Conservation (phyloP, 2,888 invertebrate species). For the Volucella zonaria region DNA sequence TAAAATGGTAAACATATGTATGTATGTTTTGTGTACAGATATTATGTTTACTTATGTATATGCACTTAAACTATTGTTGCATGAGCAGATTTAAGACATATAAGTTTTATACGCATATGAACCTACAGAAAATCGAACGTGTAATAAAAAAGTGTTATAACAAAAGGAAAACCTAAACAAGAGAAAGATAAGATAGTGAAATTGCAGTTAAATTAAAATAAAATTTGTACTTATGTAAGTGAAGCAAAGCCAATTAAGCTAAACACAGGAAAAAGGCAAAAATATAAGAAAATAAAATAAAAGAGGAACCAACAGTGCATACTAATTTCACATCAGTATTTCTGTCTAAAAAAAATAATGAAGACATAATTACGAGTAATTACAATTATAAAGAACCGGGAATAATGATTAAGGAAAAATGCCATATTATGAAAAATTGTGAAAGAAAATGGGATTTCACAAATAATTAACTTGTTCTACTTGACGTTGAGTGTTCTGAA, state of each 20-base stretch:
- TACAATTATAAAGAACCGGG: constrained; percentile 28
- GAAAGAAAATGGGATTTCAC: background rate
- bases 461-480: background rate
- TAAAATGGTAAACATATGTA: too few species aligned
- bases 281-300: constrained; percentile 26
- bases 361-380: constrained; percentile 44
- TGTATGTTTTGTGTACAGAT: too few species aligned
- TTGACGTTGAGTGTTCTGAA: too few species aligned
- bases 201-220: constrained; percentile 3
- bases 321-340: constrained; percentile 28
- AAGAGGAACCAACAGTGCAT: constrained; percentile 21
- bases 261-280: constrained; percentile 20
- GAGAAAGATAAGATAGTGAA: constrained; percentile 5
- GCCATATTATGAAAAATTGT: background rate
- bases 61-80: too few species aligned
- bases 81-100: too few species aligned
- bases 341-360: constrained; percentile 18
- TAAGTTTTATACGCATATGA: too few species aligned
- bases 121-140: background rate
- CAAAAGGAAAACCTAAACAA: constrained; percentile 1
- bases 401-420: constrained; percentile 12
- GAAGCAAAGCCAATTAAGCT: constrained; percentile 34
- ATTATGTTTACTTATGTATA: too few species aligned
- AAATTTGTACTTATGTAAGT: constrained; percentile 9
- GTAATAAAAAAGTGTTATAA: background rate